Conservation (phyloP, 2,888 invertebrate species). For the Stenolophus ochropezus region DNA sequence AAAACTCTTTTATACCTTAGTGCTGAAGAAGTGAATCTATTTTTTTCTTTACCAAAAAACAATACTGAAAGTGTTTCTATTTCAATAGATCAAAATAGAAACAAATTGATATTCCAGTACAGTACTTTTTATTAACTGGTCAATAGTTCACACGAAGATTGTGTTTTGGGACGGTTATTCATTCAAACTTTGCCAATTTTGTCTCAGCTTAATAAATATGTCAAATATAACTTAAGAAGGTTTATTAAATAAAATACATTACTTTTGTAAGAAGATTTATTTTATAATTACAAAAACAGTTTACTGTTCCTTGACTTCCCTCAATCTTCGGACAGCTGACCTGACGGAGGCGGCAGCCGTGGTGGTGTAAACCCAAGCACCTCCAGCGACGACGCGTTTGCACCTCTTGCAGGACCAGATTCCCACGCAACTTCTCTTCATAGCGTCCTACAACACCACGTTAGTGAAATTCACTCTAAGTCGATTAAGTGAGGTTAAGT, state of each 20-base stretch:
- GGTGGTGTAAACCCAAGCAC: constrained; percentile 99
- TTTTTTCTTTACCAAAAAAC: too few relatives aligned
- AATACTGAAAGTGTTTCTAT: too few relatives aligned
- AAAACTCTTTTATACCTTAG: too few relatives aligned
- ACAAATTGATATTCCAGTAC: too few relatives aligned
- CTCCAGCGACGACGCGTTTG: constrained; percentile 97
- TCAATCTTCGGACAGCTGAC: constrained; percentile 96
- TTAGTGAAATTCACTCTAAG: neutral
- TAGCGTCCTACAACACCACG: constrained; percentile 85
- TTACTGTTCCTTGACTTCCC: constrained; percentile 90
- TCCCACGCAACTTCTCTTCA: constrained; percentile 98
- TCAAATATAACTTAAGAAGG: neutral
- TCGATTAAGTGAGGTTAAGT: constrained; percentile 67
- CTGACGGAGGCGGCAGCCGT: constrained; percentile 98
- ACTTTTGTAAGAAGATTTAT: constrained; percentile 47
- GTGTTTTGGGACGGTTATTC: too few relatives aligned
- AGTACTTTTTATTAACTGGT: too few relatives aligned
- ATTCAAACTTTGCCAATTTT: too few relatives aligned
- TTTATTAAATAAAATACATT: neutral
- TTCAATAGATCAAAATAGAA: too few relatives aligned
- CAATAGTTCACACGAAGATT: too few relatives aligned
- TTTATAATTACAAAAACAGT: constrained; percentile 65
- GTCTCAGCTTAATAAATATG: too few relatives aligned
- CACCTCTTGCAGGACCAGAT: constrained; percentile 99
- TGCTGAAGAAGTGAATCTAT: too few relatives aligned